Percentiles rank a stretch among this genome's conserved stretches.
Conservation (phyloP, 1,140 invertebrate species). For the Brachionus calyciflorus region DNA sequence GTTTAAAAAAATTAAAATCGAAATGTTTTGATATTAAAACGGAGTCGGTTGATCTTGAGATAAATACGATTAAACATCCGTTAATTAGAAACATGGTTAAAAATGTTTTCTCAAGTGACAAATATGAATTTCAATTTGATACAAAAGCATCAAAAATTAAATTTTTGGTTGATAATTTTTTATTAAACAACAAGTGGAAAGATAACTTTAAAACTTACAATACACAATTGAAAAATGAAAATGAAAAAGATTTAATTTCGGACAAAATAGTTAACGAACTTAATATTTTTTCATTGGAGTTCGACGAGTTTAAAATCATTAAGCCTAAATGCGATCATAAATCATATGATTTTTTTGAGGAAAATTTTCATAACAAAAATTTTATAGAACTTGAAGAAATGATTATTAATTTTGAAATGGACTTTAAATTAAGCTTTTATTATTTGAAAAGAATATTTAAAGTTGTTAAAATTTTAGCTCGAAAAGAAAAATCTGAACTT, state of each 20-base stretch:
- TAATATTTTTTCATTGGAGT: constrained; percentile 16
- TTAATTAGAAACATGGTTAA: neutral
- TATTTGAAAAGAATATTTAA: neutral
- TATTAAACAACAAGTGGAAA: neutral
- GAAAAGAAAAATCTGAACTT: neutral
- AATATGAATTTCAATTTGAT: neutral
- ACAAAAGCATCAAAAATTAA: neutral
- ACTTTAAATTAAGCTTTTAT: neutral
- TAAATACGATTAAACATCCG: neutral
- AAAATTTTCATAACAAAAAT: neutral
- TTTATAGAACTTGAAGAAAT: neutral
- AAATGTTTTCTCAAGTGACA: neutral
- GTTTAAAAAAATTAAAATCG: neutral
- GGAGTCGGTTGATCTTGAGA: neutral
- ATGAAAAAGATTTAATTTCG: neutral
- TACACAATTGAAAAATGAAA: neutral
- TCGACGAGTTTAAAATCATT: neutral
- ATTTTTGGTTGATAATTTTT: neutral
- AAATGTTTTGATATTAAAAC: constrained; percentile 22
- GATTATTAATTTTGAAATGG: neutral
- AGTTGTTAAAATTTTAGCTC: neutral
- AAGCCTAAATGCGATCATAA: too few relatives aligned
- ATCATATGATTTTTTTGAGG: neutral
- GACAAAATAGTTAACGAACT: neutral
- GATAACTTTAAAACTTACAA: neutral